A percentile compares a stretch with the other conserved stretches of the same genome.
Conservation (phyloP, 2,888 invertebrate species). For the Tuta absoluta region DNA sequence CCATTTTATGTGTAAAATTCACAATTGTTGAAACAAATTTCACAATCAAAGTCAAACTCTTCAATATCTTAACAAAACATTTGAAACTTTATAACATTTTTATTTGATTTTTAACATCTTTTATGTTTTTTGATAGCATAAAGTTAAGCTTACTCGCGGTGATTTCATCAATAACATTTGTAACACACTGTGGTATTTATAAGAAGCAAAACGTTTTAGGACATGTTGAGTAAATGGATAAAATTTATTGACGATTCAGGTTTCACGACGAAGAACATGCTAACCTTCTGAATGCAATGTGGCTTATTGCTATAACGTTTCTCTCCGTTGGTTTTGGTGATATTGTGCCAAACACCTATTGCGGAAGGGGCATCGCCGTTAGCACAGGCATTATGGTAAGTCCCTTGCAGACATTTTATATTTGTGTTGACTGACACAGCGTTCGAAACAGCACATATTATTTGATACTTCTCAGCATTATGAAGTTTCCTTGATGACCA, state of each 20-base stretch:
- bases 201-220: not conserved
- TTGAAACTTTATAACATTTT: constrained; percentile 48
- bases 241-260: constrained; percentile 84
- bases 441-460: not conserved
- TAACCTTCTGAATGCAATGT: constrained; percentile 99
- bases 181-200: not conserved
- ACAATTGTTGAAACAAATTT: constrained; percentile 60
- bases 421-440: constrained; percentile 73
- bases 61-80: constrained; percentile 49
- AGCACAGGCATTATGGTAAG: constrained; percentile 99
- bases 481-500: constrained; percentile 19
- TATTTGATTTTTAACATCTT: constrained; percentile 48
- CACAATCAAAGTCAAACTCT: constrained; percentile 80
- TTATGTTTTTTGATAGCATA: constrained; percentile 39
- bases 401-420: constrained; percentile 64
- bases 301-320: constrained; percentile 99
- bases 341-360: constrained; percentile 99
- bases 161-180: constrained; percentile 21
- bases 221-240: constrained; percentile 61
- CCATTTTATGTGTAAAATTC: constrained; percentile 76
- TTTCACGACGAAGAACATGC: constrained; percentile 99
- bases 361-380: constrained; percentile 99
- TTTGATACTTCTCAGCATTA: not conserved
- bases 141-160: constrained; percentile 37
- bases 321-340: constrained; percentile 99